Conservation (phyloP, 2,888 invertebrate genomes). For the Anarsia innoxiella region DNA sequence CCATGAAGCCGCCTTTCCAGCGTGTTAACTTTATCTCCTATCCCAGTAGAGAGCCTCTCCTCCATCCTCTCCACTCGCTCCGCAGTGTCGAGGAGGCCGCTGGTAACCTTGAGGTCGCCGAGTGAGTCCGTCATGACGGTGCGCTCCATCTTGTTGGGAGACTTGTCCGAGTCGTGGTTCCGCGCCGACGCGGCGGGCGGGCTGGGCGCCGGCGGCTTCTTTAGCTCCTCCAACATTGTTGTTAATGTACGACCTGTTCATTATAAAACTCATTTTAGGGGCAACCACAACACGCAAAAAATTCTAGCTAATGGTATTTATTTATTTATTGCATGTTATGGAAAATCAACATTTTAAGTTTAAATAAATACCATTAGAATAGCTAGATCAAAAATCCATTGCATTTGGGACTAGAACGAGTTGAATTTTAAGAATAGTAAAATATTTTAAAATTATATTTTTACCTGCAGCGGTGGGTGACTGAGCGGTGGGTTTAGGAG, state of each 20-base stretch:
- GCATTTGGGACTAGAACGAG: neutral
- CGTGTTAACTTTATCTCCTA: conserved; percentile 32
- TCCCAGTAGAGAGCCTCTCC: conserved; percentile 23
- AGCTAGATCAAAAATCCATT: too few relatives aligned
- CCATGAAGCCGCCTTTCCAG: conserved; percentile 44
- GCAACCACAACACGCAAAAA: too few relatives aligned
- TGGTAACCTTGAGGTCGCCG: conserved; percentile 25
- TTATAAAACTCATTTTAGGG: too few relatives aligned
- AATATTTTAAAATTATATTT: too few relatives aligned
- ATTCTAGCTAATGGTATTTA: too few relatives aligned
- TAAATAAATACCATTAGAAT: too few relatives aligned
- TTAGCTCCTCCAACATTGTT: conserved; percentile 60
- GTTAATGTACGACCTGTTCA: conserved; percentile 58
- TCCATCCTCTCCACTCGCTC: conserved; percentile 41
- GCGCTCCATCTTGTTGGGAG: conserved; percentile 31
- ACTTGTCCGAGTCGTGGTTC: conserved; percentile 28
- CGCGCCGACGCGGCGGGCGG: conserved; percentile 34
- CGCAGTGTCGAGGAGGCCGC: conserved; percentile 29
- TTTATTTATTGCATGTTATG: too few relatives aligned
- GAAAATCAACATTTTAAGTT: too few relatives aligned
- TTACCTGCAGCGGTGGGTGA: conserved; percentile 67
- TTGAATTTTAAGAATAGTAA: too few relatives aligned
- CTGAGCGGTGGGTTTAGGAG: conserved; percentile 38
- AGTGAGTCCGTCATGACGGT: conserved; percentile 13
- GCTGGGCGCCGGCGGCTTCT: conserved; percentile 47